A percentile compares a stretch with the other conserved stretches of the same genome.
phyloP scores from a whole-genome alignment of 2,888 invertebrate species.

The Drosophila kokeensis region DNA sequence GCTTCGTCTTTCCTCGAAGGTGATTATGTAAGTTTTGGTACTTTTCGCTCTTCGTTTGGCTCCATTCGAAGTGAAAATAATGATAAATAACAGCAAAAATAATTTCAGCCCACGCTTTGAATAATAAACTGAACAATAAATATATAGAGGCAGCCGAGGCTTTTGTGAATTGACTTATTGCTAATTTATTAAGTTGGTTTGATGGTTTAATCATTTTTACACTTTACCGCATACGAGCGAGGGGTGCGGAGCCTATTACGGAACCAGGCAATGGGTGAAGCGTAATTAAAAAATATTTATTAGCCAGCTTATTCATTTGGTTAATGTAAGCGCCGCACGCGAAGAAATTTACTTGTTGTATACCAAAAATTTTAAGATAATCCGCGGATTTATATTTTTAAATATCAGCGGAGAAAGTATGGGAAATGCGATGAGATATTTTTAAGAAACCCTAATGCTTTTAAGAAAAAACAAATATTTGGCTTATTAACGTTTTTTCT shows the following conservation, averaged over 20 bases:
- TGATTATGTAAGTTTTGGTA: conserved; percentile 62
- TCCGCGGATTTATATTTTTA: conserved; percentile 8
- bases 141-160: conserved; percentile 51
- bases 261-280: conserved; percentile 62
- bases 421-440: conserved; percentile 9
- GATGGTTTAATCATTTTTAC: conserved; percentile 74
- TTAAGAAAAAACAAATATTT: conserved; percentile 11
- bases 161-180: conserved; percentile 73
- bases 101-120: conserved; percentile 67
- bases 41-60: conserved; percentile 40
- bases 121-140: conserved; percentile 50
- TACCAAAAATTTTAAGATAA: conserved; percentile 20
- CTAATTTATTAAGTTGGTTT: conserved; percentile 69
- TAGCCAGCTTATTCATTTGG: conserved; percentile 56
- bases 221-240: conserved; percentile 43
- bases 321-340: conserved; percentile 56
- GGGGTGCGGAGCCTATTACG: conserved; percentile 36
- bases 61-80: conserved; percentile 34
- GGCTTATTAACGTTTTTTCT: conserved; percentile 5
- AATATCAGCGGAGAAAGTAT: conserved; percentile 26
- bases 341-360: conserved; percentile 33
- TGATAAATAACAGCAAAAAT: conserved; percentile 48
- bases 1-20: conserved; percentile 48
- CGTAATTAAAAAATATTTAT: conserved; percentile 71
- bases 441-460: conserved; percentile 3